phyloP scores from a whole-genome alignment of 2,113 vertebrate species.

The Sander vitreus region DNA sequence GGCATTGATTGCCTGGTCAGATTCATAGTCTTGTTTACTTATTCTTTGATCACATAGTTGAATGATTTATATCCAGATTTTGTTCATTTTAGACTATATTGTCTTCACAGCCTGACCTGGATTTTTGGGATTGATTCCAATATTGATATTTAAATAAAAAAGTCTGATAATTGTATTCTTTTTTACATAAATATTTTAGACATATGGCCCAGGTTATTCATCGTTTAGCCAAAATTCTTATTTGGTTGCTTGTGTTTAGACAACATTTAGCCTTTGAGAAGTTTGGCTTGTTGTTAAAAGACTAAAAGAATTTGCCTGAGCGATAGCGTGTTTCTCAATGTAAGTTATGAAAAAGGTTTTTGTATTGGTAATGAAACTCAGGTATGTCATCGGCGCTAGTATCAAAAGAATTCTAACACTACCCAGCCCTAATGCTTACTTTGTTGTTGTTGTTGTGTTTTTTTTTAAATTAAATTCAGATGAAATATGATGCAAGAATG shows the following conservation, averaged over 20 bases:
- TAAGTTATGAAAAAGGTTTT: neutral
- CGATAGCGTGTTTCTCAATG: neutral
- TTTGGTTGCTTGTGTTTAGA: neutral
- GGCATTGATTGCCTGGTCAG: neutral
- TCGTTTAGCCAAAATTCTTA: neutral
- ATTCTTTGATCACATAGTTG: neutral
- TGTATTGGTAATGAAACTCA: neutral
- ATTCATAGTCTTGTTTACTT: neutral
- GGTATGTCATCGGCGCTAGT: neutral
- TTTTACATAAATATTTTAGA: neutral
- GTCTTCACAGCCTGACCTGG: neutral
- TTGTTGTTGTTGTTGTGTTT: neutral
- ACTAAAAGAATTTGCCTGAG: neutral
- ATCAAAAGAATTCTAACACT: neutral
- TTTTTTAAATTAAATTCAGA: constrained; percentile 3
- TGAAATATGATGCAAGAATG: constrained; percentile 50
- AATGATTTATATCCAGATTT: neutral
- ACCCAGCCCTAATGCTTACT: neutral
- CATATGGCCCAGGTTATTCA: neutral
- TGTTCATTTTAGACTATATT: neutral
- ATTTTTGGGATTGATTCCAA: neutral
- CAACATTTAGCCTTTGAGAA: neutral
- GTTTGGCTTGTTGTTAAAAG: neutral
- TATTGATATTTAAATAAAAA: neutral
- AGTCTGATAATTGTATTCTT: neutral